These are phyloP conservation scores for Lagorchestes hirsutus DNA, from an alignment of 2,797 vertebrate genomes.

Conservation along the genomic window DNA sequence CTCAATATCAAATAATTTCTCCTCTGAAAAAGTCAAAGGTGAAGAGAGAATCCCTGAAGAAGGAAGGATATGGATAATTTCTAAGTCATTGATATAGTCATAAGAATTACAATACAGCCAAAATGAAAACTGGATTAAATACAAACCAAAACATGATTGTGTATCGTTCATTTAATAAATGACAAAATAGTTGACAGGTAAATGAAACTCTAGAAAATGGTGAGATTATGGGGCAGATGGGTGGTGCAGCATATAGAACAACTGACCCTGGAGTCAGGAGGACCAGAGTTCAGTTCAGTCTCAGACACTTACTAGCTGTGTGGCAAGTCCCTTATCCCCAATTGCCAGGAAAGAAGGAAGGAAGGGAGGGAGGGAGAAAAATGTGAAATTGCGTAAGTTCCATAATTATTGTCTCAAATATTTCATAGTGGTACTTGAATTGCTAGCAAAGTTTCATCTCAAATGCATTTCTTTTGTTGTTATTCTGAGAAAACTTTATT, in stretches of 20 bases:
- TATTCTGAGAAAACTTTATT: background rate
- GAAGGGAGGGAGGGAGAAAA: too few relatives aligned
- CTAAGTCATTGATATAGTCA: background rate
- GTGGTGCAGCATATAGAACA: background rate
- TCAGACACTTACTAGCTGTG: background rate
- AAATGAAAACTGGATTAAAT: background rate
- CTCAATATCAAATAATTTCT: background rate
- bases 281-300: background rate
- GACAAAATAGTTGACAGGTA: background rate
- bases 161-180: background rate
- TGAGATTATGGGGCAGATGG: background rate
- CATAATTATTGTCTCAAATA: background rate
- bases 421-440: background rate
- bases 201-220: background rate
- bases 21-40: background rate
- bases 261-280: background rate
- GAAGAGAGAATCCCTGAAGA: background rate
- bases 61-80: background rate
- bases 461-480: background rate
- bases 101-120: background rate
- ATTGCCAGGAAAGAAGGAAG: background rate
- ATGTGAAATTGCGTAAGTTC: background rate
- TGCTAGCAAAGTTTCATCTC: background rate
- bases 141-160: background rate
- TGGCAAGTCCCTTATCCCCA: background rate